Percentiles rank a stretch among this genome's conserved stretches.
These are phyloP conservation scores for Dysmachus trigonus DNA, from an alignment of 2,888 invertebrate genomes.

Conservation along the genomic window DNA sequence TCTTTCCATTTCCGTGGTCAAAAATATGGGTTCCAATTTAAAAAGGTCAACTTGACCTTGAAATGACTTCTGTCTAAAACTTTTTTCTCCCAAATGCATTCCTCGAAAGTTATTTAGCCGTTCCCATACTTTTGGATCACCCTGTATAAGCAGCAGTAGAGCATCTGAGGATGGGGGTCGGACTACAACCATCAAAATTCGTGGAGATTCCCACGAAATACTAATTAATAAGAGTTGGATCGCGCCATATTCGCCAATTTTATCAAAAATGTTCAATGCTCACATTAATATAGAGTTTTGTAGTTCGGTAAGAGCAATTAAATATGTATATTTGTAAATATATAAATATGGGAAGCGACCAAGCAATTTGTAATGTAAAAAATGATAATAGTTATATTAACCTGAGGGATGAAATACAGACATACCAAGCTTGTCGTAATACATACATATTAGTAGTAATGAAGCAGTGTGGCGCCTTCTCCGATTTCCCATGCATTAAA, in stretches of 20 bases:
- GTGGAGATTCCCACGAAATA: slow-evolving; percentile 31
- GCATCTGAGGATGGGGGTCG: no score
- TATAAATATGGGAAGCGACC: slow-evolving; percentile 61
- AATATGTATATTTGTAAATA: slow-evolving; percentile 63
- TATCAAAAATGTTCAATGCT: slow-evolving; percentile 52
- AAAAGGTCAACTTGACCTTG: no score
- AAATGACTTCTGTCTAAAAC: no score
- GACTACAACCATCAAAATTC: slow-evolving; percentile 46
- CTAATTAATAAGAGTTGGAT: slow-evolving; percentile 56
- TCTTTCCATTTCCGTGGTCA: no score
- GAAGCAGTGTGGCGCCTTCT: slow-evolving; percentile 14
- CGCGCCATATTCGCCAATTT: slow-evolving; percentile 57
- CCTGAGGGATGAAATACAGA: neutral
- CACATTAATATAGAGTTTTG: no score
- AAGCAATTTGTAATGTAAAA: slow-evolving; percentile 53
- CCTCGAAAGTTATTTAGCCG: no score
- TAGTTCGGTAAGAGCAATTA: no score
- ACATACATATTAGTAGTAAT: slow-evolving; percentile 54
- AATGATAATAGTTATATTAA: neutral
- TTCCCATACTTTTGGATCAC: no score
- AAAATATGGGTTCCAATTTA: no score
- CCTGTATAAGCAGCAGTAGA: no score
- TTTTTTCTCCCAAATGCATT: no score
- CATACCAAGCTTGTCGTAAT: slow-evolving; percentile 51
- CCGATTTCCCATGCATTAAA: no score